phyloP scores from a whole-genome alignment of 2,797 vertebrate genomes.

The Pseudochromis fuscus region DNA sequence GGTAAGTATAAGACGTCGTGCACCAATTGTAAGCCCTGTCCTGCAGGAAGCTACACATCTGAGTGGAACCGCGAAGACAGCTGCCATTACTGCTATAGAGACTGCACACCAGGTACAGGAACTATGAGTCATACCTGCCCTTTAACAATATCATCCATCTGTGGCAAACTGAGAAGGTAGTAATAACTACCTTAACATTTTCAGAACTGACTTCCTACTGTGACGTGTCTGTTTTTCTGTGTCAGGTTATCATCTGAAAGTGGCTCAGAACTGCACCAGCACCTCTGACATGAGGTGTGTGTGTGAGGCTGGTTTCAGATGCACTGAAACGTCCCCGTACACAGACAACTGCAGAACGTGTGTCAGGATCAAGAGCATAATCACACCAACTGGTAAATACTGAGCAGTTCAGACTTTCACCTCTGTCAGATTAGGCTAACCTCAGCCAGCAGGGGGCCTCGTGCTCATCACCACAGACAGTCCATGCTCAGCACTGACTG shows the following conservation, averaged over 20 bases:
- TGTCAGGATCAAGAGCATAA: neutral
- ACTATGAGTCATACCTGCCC: constrained; percentile 22
- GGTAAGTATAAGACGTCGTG: constrained; percentile 53
- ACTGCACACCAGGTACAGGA: constrained; percentile 69
- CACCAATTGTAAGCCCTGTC: constrained; percentile 54
- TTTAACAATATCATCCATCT: neutral
- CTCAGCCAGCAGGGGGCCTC: constrained; percentile 35
- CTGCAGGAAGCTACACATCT: constrained; percentile 46
- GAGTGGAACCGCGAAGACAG: constrained; percentile 13
- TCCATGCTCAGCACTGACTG: neutral
- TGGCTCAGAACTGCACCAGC: constrained; percentile 58
- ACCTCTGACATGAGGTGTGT: constrained; percentile 49
- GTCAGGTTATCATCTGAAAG: constrained; percentile 57
- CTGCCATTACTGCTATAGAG: constrained; percentile 62
- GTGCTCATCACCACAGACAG: neutral
- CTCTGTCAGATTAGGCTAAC: neutral
- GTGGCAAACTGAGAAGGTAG: constrained; percentile 5
- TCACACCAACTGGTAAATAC: constrained; percentile 53
- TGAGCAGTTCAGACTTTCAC: neutral
- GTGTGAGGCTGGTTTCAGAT: constrained; percentile 59
- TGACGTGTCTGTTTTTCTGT: constrained; percentile 16
- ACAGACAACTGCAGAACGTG: constrained; percentile 56
- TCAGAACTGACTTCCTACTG: neutral
- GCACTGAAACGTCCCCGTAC: accelerated
- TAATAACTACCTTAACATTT: constrained; percentile 4